A percentile compares a stretch with the other conserved stretches of the same genome.
Evolutionary conservation across 2,888 invertebrate species (phyloP).

Genomic region (Molorchus minor): DNA sequence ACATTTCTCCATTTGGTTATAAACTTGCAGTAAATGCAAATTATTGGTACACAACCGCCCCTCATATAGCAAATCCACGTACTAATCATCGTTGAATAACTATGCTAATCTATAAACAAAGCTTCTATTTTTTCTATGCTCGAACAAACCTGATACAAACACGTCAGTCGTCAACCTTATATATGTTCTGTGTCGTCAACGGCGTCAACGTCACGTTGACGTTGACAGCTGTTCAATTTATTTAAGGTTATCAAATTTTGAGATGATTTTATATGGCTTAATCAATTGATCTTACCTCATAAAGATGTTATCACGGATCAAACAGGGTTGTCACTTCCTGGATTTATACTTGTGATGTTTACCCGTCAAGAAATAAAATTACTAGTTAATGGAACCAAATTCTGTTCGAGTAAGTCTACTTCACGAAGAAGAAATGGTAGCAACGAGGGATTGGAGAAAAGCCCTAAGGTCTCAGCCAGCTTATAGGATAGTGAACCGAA

Average conservation of each 20-base stretch:
- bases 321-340: background rate
- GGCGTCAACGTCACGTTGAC: background rate
- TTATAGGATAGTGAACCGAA: conserved; percentile 83
- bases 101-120: too few relatives aligned
- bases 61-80: too few relatives aligned
- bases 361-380: background rate
- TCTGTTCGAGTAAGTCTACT: conserved; percentile 40
- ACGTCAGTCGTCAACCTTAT: too few relatives aligned
- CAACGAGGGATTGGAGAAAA: conserved; percentile 85
- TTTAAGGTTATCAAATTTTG: background rate
- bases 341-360: conserved; percentile 5
- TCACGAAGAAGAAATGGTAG: conserved; percentile 55
- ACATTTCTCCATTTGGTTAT: too few relatives aligned
- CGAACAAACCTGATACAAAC: too few relatives aligned
- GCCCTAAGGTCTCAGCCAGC: conserved; percentile 86
- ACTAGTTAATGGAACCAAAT: conserved; percentile 41
- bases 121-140: too few relatives aligned
- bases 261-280: conserved; percentile 2
- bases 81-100: too few relatives aligned
- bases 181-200: background rate
- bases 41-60: too few relatives aligned
- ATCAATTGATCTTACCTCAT: conserved; percentile 6
- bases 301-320: conserved; percentile 14
- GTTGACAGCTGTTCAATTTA: conserved; percentile 7
- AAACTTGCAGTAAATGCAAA: too few relatives aligned